Base-by-base conservation (phyloP, 2,797 vertebrate species). In the Megaceryle alcyon region DNA sequence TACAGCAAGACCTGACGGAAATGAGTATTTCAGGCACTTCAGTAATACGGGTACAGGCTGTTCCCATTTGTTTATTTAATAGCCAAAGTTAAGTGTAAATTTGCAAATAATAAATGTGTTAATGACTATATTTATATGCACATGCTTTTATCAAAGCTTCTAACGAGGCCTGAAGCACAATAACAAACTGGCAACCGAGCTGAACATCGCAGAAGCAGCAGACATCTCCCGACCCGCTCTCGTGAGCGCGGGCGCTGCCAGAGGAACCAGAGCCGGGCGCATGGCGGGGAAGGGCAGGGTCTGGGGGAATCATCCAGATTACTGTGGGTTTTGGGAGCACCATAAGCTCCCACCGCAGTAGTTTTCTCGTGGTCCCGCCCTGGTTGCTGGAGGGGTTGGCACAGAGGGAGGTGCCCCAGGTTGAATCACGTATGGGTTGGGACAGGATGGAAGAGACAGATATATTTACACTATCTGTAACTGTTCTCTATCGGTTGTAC, bases 71-170 rank as follows among this genome's bases (percentile, higher is more conserved):
- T 93, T 81, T 80, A 82, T 82, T 70, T 90, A 93, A 89, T 63
- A 92, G 43, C 21, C 29, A 33, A 94, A 77, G 77, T 84, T 92
- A 90, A 82, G 86, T 54, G 66, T 56, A 96, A 89, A 92, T 92
- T 92, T 93, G 53, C 69, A 91, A 96, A 91, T 91, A 93, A 96
- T 91, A 88, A 86, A 89, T 44, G 68, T 59, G 43, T 33, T 88
- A 85, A 93, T 89, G 65, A 80, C 54, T 75, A 4, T 43, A 90
- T 95, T 80, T 87, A 54, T 65, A 86, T 75, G 82, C 71, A 87
- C 61, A 78, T 1, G 2, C 79, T 87, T 68, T 61, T 83, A 75
- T 72, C 71, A 65, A 75, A 82, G 78, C 57, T 94, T 82, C 44
- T 83, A 91, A 93, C 0, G 0, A 89, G 53, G 69, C 53, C 72